A percentile compares a stretch with the other conserved stretches of the same genome.
Evolutionary conservation across 2,797 vertebrate species (phyloP).

Genomic region (Chelonia mydas): DNA sequence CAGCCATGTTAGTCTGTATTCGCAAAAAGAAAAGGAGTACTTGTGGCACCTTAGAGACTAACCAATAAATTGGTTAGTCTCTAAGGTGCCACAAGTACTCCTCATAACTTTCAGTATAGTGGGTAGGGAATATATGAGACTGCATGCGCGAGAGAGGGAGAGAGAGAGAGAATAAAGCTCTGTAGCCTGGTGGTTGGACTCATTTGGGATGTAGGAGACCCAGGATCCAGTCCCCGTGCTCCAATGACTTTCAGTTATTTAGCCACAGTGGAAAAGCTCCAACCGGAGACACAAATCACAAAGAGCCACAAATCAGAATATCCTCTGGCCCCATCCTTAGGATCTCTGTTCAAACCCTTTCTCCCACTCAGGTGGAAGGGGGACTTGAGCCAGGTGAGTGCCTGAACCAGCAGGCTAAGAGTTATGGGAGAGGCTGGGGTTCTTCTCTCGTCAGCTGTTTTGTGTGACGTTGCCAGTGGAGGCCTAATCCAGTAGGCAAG

Average conservation of each 20-base stretch:
- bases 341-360: not conserved
- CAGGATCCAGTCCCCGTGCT: not conserved
- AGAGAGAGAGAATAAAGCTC: not conserved
- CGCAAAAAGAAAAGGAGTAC: too few relatives aligned
- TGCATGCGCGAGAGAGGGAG: not conserved
- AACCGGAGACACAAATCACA: not conserved
- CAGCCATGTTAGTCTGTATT: too few relatives aligned
- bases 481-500: not conserved
- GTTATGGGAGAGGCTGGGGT: not conserved
- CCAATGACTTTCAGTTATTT: not conserved
- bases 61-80: too few relatives aligned
- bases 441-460: not conserved
- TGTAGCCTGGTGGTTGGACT: not conserved
- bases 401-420: not conserved
- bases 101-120: not conserved
- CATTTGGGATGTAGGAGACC: not conserved
- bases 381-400: not conserved
- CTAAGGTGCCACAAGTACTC: too few relatives aligned
- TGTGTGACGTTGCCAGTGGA: not conserved
- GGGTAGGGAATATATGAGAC: not conserved
- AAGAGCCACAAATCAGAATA: not conserved
- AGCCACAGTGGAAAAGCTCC: not conserved
- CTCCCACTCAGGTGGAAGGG: not conserved
- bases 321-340: not conserved
- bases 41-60: too few relatives aligned